A percentile compares a stretch with the other conserved stretches of the same genome.
phyloP scores from a whole-genome alignment of 2,888 invertebrate species.

The Mactromeris polynyma region DNA sequence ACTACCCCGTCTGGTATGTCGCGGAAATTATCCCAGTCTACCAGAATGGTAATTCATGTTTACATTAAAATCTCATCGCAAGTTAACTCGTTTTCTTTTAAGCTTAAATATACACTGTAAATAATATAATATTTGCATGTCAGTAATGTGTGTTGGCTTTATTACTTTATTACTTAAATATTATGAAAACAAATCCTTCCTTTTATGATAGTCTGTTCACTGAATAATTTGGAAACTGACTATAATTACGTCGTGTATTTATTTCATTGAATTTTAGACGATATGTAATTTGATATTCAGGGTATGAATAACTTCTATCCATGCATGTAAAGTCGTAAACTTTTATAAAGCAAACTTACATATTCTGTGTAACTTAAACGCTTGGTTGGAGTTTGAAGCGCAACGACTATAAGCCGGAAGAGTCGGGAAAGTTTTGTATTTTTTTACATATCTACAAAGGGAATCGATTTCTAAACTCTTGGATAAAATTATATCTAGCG shows the following conservation, averaged over 20 bases:
- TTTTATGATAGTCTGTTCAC: background rate
- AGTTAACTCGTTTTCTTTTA: background rate
- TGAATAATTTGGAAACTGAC: slow-evolving; percentile 7
- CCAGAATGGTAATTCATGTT: background rate
- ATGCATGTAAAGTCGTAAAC: background rate
- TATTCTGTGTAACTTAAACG: background rate
- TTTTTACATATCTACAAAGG: background rate
- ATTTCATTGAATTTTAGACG: background rate
- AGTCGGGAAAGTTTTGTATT: background rate
- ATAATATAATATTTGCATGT: background rate
- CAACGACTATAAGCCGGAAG: background rate
- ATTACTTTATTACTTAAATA: background rate
- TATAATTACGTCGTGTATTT: background rate
- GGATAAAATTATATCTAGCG: background rate
- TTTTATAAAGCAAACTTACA: background rate
- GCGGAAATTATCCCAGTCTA: background rate
- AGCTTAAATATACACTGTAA: background rate
- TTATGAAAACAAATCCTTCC: background rate
- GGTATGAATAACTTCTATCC: background rate
- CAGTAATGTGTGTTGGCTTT: background rate
- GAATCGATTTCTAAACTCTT: background rate
- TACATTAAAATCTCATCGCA: background rate
- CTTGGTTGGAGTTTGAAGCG: background rate
- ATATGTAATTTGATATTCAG: slow-evolving; percentile 25
- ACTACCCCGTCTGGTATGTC: background rate